These are phyloP conservation scores for Drosophila falleni DNA, from an alignment of 2,888 invertebrate species.

Conservation along the genomic window DNA sequence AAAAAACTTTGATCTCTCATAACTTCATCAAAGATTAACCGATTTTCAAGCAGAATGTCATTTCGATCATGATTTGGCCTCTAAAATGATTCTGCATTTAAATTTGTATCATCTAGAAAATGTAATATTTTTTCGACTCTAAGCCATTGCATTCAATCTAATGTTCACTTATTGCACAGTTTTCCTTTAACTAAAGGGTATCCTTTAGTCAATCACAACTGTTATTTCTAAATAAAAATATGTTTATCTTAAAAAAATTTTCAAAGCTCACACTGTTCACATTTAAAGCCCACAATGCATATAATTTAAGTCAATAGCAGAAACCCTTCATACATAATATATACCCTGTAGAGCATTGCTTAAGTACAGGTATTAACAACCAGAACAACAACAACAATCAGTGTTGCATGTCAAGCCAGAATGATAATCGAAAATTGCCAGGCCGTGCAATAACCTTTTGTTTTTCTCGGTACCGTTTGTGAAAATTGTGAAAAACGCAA, in stretches of 20 bases:
- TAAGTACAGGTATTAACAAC: constrained; percentile 19
- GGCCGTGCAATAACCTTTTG: constrained; percentile 76
- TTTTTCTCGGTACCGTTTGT: constrained; percentile 24
- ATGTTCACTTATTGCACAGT: too few species aligned
- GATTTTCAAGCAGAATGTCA: too few species aligned
- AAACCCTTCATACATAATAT: not conserved
- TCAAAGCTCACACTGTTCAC: not conserved
- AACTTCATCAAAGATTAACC: too few species aligned
- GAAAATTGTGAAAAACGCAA: constrained; percentile 11
- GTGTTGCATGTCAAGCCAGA: constrained; percentile 61
- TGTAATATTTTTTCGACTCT: too few species aligned
- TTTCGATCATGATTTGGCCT: too few species aligned
- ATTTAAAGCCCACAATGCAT: not conserved
- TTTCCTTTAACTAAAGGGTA: not conserved
- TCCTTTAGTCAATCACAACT: not conserved
- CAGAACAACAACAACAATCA: constrained; percentile 43
- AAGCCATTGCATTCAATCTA: too few species aligned
- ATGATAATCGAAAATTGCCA: constrained; percentile 72
- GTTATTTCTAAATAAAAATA: not conserved
- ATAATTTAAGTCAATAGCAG: not conserved
- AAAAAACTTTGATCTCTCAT: too few species aligned
- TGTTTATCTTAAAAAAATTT: not conserved
- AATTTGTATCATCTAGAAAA: too few species aligned
- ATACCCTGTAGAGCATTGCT: constrained; percentile 1
- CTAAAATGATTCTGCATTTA: too few species aligned